Evolutionary conservation across 2,888 invertebrate genomes (phyloP).

Genomic region (Eristalis pertinax): DNA sequence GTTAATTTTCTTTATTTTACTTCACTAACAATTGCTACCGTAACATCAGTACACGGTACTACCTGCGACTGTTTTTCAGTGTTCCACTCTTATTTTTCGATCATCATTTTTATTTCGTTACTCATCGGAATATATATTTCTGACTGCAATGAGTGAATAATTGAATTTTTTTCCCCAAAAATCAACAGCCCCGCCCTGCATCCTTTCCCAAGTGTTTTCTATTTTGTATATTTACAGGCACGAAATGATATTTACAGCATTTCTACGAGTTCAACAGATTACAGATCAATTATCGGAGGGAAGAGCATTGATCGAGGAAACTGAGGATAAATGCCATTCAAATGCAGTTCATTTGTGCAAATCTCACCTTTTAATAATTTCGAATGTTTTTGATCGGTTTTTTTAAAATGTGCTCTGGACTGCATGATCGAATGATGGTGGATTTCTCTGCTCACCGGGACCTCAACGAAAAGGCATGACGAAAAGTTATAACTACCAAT

Average conservation of each 20-base stretch:
- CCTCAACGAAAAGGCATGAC: no score
- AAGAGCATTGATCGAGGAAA: no score
- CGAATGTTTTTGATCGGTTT: no score
- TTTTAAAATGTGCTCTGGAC: no score
- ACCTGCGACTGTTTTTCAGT: slow-evolving; percentile 79
- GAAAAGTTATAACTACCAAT: no score
- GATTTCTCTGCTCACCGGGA: no score
- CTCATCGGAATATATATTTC: not conserved
- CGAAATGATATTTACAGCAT: not conserved
- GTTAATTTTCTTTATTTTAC: slow-evolving; percentile 8
- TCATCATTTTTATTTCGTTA: not conserved
- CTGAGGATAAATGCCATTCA: no score
- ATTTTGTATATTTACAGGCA: not conserved
- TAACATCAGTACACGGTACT: slow-evolving; percentile 81
- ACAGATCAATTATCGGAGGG: no score
- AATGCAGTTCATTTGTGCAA: no score
- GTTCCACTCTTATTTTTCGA: slow-evolving; percentile 36
- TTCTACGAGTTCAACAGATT: no score
- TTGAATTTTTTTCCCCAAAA: not conserved
- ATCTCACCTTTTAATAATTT: no score
- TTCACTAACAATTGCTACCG: slow-evolving; percentile 79
- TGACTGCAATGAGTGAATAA: not conserved
- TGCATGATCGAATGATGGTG: no score
- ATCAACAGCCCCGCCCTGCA: not conserved
- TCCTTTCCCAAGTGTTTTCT: not conserved